These are phyloP conservation scores for Ceyx erithaca DNA, from an alignment of 2,797 vertebrate species.

Conservation along the genomic window DNA sequence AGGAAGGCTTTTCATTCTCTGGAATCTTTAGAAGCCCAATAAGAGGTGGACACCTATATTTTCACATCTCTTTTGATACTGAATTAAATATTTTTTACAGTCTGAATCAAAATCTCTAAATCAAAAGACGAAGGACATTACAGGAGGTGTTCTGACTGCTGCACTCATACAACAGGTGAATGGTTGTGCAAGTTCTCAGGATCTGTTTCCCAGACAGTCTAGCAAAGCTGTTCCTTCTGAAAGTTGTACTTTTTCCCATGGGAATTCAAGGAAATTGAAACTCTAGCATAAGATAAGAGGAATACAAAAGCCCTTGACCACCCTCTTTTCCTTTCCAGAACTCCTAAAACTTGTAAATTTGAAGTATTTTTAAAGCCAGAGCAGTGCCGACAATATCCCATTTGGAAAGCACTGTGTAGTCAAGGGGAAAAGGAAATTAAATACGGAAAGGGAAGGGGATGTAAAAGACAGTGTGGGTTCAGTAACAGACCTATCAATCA, in stretches of 20 bases:
- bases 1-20: not conserved
- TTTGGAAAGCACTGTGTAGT: slow-evolving; percentile 14
- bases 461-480: slow-evolving; percentile 12
- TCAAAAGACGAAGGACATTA: not conserved
- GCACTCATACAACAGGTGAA: not conserved
- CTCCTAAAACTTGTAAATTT: slow-evolving; percentile 16
- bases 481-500: slow-evolving; percentile 51
- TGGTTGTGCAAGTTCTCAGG: not conserved
- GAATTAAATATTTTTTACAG: not conserved
- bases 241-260: slow-evolving; percentile 50
- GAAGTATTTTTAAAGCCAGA: slow-evolving; percentile 46
- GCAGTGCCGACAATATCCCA: slow-evolving; percentile 35
- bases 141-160: not conserved
- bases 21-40: not conserved
- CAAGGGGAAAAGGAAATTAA: slow-evolving; percentile 69
- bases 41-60: not conserved
- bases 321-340: slow-evolving; percentile 5
- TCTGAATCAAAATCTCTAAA: slow-evolving; percentile 33
- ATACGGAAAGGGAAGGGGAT: slow-evolving; percentile 57
- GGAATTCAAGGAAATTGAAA: slow-evolving; percentile 68
- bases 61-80: not conserved
- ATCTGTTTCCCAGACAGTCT: not conserved
- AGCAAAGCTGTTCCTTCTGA: not conserved
- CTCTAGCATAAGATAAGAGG: slow-evolving; percentile 50
- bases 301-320: slow-evolving; percentile 22